These are phyloP conservation scores for Suricata suricatta DNA, from an alignment of 2,113 vertebrate species.

Conservation along the genomic window DNA sequence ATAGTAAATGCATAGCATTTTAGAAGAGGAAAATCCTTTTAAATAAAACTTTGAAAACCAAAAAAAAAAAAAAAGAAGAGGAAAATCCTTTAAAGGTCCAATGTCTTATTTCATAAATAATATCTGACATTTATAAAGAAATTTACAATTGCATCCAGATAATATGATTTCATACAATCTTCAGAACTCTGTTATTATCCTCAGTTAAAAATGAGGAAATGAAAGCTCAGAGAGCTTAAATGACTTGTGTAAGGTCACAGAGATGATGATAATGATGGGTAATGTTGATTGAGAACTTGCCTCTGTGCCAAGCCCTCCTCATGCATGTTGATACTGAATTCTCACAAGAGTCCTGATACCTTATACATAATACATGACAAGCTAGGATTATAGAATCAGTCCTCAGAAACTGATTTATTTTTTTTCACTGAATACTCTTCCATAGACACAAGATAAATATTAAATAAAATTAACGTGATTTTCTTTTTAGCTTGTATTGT, in stretches of 20 bases:
- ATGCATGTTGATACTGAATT: background rate
- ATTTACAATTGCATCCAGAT: conserved; percentile 33
- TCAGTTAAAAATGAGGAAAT: conserved; percentile 39
- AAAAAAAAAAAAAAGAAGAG: too few species aligned
- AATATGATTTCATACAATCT: conserved; percentile 36
- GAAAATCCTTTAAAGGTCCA: conserved; percentile 16
- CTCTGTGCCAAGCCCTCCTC: background rate
- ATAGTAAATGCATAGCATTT: conserved; percentile 23
- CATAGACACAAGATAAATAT: background rate
- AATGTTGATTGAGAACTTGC: conserved; percentile 8
- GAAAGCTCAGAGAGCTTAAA: conserved; percentile 1
- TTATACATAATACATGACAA: background rate
- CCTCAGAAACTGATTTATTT: background rate
- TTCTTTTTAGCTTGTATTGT: background rate
- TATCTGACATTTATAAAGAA: conserved; percentile 49
- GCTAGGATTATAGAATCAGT: background rate
- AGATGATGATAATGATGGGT: background rate
- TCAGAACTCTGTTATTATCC: conserved; percentile 40
- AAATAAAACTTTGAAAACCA: too few species aligned
- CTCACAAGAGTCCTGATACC: background rate
- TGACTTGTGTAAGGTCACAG: conserved; percentile 23
- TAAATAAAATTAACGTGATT: conserved; percentile 7
- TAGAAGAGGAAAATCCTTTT: conserved; percentile 34
- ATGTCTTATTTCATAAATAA: conserved; percentile 9
- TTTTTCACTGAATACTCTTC: conserved; percentile 14